Evolutionary conservation across 2,888 invertebrate genomes (phyloP), one percentile per base, ranked within the genome.

Genomic region (Pachymerium ferrugineum): DNA sequence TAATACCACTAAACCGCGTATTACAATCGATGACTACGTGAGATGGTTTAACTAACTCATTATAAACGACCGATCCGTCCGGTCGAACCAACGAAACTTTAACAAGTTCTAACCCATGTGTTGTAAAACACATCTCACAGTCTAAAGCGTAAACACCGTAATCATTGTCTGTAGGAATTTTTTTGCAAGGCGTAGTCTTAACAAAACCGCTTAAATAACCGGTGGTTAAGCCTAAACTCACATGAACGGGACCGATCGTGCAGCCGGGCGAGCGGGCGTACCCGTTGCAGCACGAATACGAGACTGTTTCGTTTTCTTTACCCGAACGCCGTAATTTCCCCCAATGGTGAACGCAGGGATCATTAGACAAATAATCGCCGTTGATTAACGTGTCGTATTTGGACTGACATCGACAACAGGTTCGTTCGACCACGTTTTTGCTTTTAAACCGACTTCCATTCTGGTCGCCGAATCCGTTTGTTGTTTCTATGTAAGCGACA

Each of bases 181-280:
- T 68, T 84, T 83, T 74, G 0, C 80, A 76, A 0, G 83, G 82
- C 22, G 80, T 78, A 1, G 90, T 90, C 70, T 86, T 84, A 0
- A 88, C 88, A 80, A 87, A 92, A 29, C 88, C 89, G 19, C 86
- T 85, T 76, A 88, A 87, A 0, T 88, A 83, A 2, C 92, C 92
- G 3, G 86, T 85, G 14, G 84, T 83, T 0, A 89, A 83, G 0
- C 92, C 92, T 85, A 82, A 87, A 92, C 92, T 93, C 0, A 94
- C 93, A 81, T 94, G 94, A 74, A 86, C 82, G 10, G 85, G 85
- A 0, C 87, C 87, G 2, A 82, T 83, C 5, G 86, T 85, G 82
- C 93, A 94, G 0, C 93, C 92, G 62, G 83, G 81, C 0, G 87
- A 83, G 8, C 84, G 83, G 22, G 83, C 80, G 0, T 83, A 80